phyloP scores from a whole-genome alignment of 1,140 invertebrate species.

The Scaptomyza pallida region DNA sequence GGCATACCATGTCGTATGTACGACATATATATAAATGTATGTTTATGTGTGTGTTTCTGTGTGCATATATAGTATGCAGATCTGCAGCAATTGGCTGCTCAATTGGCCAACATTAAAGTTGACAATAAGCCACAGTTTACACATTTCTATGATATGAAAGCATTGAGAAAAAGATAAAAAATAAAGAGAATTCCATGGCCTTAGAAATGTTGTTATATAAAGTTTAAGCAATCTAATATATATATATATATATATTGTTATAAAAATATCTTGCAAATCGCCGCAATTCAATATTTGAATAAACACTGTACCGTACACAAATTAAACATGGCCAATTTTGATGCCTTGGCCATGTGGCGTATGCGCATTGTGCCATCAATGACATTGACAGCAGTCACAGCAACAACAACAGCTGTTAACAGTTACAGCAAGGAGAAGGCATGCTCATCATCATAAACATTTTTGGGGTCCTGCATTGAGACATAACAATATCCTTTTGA shows the following conservation, averaged over 20 bases:
- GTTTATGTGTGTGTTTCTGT: too few species aligned
- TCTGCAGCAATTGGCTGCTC: constrained; percentile 27
- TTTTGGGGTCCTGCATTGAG: constrained; percentile 58
- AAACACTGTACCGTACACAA: too few species aligned
- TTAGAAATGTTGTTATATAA: too few species aligned
- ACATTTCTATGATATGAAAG: constrained; percentile 1
- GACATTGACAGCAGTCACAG: constrained; percentile 64
- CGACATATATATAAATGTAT: too few species aligned
- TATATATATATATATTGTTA: too few species aligned
- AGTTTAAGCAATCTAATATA: too few species aligned
- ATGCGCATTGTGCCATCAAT: constrained; percentile 64
- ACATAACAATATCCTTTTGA: constrained; percentile 80
- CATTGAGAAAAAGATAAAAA: too few species aligned
- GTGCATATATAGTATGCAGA: constrained; percentile 13
- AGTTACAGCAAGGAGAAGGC: background rate
- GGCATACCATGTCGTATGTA: constrained; percentile 36
- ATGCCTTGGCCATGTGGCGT: constrained; percentile 62
- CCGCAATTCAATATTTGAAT: too few species aligned
- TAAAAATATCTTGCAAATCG: too few species aligned
- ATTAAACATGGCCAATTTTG: constrained; percentile 37
- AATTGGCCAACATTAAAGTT: constrained; percentile 33
- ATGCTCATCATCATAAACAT: constrained; percentile 19
- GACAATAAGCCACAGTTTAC: constrained; percentile 3
- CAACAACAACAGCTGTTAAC: constrained; percentile 6
- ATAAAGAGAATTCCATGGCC: too few species aligned